Evolutionary conservation across 2,888 invertebrate species (phyloP).

Genomic region (Lysandra coridon): DNA sequence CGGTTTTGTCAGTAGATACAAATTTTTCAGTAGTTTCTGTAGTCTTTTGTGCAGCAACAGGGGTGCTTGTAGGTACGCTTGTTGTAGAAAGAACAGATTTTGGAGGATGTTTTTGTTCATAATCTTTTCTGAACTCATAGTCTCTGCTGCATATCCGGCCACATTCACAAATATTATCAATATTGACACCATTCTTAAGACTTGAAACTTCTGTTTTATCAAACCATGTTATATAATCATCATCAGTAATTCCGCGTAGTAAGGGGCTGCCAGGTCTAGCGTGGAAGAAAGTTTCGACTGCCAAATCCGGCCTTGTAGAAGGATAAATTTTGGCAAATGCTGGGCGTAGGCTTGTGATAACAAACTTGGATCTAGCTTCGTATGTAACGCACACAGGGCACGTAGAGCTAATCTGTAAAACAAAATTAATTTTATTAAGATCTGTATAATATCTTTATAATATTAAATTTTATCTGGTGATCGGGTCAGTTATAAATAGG

Average conservation of each 20-base stretch:
- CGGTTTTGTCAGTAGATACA: slow-evolving; percentile 2
- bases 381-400: slow-evolving; percentile 84
- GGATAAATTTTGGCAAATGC: slow-evolving; percentile 83
- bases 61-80: slow-evolving; percentile 34
- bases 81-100: slow-evolving; percentile 36
- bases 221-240: slow-evolving; percentile 85
- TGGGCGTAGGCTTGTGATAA: slow-evolving; percentile 82
- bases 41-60: slow-evolving; percentile 32
- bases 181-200: slow-evolving; percentile 66
- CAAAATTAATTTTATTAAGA: not conserved
- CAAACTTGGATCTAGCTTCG: slow-evolving; percentile 79
- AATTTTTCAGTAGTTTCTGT: slow-evolving; percentile 31
- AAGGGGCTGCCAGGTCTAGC: slow-evolving; percentile 81
- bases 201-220: slow-evolving; percentile 79
- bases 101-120: slow-evolving; percentile 43
- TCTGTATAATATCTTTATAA: not conserved
- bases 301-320: slow-evolving; percentile 81
- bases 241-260: slow-evolving; percentile 82
- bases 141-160: slow-evolving; percentile 74
- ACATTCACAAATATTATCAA: slow-evolving; percentile 78
- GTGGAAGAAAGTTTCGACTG: slow-evolving; percentile 84
- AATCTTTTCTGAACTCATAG: slow-evolving; percentile 63
- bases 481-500: too few relatives aligned
- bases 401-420: slow-evolving; percentile 75
- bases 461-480: too few relatives aligned